Conservation (phyloP, 2,797 vertebrate genomes). For the Cossypha caffra region DNA sequence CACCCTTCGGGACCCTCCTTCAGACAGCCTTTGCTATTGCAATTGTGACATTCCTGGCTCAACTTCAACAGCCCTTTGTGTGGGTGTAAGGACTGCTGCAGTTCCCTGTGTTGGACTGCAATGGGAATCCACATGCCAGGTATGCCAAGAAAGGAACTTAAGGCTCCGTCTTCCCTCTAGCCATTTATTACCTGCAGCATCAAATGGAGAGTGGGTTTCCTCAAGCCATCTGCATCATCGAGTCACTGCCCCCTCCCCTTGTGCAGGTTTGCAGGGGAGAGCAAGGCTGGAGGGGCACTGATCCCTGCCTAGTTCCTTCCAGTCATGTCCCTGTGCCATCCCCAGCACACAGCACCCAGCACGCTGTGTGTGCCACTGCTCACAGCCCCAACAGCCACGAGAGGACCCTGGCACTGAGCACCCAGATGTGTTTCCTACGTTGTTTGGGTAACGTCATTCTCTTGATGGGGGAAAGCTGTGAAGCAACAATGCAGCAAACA, state of each 20-base stretch:
- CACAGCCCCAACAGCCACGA: rapidly evolving
- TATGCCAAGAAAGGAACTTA: background rate
- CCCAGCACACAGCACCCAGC: background rate
- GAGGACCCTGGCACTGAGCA: rapidly evolving
- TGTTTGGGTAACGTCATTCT: background rate
- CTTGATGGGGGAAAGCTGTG: background rate
- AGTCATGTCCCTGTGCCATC: rapidly evolving
- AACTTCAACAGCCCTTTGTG: background rate
- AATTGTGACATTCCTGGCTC: background rate
- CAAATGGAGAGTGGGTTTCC: background rate
- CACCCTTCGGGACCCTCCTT: background rate
- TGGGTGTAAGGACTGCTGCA: background rate
- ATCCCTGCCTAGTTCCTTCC: background rate
- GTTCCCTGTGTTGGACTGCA: background rate
- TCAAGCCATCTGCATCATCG: background rate
- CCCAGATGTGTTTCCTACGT: background rate
- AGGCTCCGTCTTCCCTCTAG: background rate
- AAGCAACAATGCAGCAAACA: background rate
- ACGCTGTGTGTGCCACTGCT: rapidly evolving
- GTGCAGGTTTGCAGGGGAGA: background rate
- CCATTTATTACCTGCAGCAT: background rate
- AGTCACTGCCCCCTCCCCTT: background rate
- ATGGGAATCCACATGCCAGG: background rate
- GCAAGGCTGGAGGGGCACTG: background rate
- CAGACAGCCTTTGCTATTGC: background rate